A percentile compares a stretch with the other conserved stretches of the same genome.
phyloP scores from a whole-genome alignment of 2,888 invertebrate species.

The Hymenopus coronatus region DNA sequence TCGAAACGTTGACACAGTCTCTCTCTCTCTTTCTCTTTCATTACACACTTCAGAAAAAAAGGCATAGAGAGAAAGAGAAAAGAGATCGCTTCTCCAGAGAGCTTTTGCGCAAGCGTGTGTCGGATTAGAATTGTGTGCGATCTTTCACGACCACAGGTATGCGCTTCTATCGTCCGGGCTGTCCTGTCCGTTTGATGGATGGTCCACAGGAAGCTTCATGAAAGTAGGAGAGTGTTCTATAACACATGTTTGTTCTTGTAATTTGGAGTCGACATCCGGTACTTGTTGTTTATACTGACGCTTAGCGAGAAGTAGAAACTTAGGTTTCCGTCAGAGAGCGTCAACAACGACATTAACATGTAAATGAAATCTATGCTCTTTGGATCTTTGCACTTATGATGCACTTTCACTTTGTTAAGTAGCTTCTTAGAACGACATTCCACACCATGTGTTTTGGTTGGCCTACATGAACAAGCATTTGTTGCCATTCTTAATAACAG shows the following conservation, averaged over 20 bases:
- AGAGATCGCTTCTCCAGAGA: background rate
- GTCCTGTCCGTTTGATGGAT: background rate
- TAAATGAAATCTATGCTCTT: background rate
- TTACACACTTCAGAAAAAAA: background rate
- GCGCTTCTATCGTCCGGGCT: too few relatives aligned
- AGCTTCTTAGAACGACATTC: too few relatives aligned
- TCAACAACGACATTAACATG: background rate
- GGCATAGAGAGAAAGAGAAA: background rate
- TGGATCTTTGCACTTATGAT: background rate
- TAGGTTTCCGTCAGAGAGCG: background rate
- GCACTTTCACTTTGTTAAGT: too few relatives aligned
- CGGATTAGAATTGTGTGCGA: background rate
- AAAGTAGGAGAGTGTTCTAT: background rate
- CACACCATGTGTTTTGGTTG: too few relatives aligned
- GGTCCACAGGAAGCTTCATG: background rate
- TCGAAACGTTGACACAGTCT: background rate
- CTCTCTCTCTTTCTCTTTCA: background rate
- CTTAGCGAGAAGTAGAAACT: background rate
- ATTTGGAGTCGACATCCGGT: background rate
- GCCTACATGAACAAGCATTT: too few relatives aligned
- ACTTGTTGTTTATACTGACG: background rate
- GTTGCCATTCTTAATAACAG: too few relatives aligned
- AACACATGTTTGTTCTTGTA: background rate
- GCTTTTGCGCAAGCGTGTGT: background rate
- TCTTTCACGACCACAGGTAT: background rate